Conservation (phyloP, 2,113 vertebrate species). For the Eublepharis macularius region DNA sequence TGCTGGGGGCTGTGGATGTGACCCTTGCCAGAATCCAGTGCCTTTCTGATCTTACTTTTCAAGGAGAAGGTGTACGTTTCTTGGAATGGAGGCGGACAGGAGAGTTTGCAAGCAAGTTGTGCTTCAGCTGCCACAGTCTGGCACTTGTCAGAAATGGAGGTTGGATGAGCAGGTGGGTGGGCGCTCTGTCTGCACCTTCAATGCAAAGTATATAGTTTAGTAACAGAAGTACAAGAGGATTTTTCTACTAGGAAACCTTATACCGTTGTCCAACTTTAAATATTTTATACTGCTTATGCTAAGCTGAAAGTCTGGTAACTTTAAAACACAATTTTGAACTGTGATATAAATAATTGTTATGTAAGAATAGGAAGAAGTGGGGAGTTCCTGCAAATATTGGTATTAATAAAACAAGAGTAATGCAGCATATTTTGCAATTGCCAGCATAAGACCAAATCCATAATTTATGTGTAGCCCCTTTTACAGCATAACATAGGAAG, state of each 20-base stretch:
- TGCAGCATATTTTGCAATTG: neutral
- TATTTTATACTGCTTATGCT: slow-evolving; percentile 6
- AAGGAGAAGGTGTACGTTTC: no score
- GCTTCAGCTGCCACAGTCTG: no score
- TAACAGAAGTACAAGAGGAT: neutral
- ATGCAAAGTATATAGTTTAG: no score
- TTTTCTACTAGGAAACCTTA: neutral
- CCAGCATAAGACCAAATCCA: slow-evolving; percentile 14
- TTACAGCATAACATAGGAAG: slow-evolving; percentile 2
- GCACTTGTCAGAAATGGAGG: no score
- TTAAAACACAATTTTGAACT: neutral
- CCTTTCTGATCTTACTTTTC: no score
- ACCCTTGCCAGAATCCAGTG: no score
- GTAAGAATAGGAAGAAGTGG: neutral
- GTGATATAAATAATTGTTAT: neutral
- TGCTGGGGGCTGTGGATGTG: no score
- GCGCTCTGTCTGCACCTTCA: no score
- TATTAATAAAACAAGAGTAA: slow-evolving; percentile 26
- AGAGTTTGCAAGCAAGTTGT: no score
- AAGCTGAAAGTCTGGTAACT: slow-evolving; percentile 4
- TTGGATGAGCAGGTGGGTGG: no score
- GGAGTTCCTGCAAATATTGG: neutral
- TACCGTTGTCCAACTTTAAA: neutral
- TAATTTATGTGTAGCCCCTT: slow-evolving; percentile 25
- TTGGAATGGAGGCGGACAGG: no score